Evolutionary conservation across 2,797 vertebrate species (phyloP).

Genomic region (Gallinago stenura): DNA sequence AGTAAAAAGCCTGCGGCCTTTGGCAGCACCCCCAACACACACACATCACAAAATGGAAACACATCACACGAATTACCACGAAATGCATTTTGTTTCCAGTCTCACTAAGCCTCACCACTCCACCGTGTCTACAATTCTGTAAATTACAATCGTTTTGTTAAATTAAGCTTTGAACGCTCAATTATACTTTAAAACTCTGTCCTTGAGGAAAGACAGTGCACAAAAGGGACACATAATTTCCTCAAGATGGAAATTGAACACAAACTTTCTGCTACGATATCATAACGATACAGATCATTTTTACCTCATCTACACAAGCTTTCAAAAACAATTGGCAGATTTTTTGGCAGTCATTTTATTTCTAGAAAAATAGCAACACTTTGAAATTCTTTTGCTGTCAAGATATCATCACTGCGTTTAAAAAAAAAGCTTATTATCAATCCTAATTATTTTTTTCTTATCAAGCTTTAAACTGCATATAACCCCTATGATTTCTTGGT

Average conservation of each 20-base stretch:
- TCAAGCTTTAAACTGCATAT: not conserved
- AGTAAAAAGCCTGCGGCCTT: not conserved
- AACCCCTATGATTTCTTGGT: not conserved
- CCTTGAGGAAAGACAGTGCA: not conserved
- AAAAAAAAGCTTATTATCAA: not conserved
- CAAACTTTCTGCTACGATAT: not conserved
- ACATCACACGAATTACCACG: not conserved
- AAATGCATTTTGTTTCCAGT: not conserved
- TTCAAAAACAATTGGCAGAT: not conserved
- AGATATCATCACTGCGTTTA: not conserved
- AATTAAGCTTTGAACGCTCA: not conserved
- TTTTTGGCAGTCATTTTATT: not conserved
- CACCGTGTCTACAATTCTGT: rapidly evolving
- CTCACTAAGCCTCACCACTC: not conserved
- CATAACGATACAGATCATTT: not conserved
- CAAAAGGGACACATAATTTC: not conserved
- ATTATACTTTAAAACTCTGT: not conserved
- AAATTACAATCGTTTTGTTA: not conserved
- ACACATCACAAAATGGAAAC: rapidly evolving
- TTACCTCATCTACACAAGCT: not conserved
- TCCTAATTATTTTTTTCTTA: constrained; percentile 36
- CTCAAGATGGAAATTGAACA: not conserved
- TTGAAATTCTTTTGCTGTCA: not conserved
- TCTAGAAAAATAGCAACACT: not conserved
- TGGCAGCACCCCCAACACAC: not conserved